A percentile compares a stretch with the other conserved stretches of the same genome.
Conservation (phyloP, 1,140 invertebrate species). For the Linepithema humile region DNA sequence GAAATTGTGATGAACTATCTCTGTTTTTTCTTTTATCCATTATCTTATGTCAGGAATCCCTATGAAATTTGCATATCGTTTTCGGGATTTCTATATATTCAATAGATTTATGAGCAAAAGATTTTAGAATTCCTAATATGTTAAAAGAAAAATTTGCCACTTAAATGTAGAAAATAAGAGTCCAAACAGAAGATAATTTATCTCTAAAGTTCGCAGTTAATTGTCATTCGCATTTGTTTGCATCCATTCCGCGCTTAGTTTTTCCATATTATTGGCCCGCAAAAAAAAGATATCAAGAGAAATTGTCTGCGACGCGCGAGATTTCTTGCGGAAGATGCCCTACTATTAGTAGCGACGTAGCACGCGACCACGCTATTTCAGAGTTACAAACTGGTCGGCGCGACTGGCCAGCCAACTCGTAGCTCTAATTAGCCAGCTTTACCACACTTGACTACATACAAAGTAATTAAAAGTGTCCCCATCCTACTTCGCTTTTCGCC, state of each 20-base stretch:
- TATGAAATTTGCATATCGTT: not conserved
- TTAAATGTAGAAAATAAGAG: too few relatives aligned
- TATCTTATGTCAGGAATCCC: not conserved
- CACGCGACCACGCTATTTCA: slow-evolving; percentile 56
- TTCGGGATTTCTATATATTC: not conserved
- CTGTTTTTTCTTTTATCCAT: not conserved
- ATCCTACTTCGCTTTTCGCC: slow-evolving; percentile 13
- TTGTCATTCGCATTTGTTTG: not conserved
- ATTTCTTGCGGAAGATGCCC: slow-evolving; percentile 23
- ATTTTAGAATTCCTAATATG: too few relatives aligned
- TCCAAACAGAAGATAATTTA: too few relatives aligned
- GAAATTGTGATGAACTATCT: not conserved
- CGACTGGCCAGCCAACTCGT: slow-evolving; percentile 59
- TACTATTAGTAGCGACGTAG: slow-evolving; percentile 12
- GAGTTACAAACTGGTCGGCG: slow-evolving; percentile 56
- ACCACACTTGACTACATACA: slow-evolving; percentile 57
- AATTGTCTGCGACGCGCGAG: slow-evolving; percentile 32
- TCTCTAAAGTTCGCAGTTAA: not conserved
- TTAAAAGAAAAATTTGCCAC: too few relatives aligned
- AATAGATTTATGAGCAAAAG: too few relatives aligned
- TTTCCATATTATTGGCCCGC: not conserved
- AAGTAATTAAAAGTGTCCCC: slow-evolving; percentile 61
- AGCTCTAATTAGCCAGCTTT: slow-evolving; percentile 69
- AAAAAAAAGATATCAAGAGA: slow-evolving; percentile 25
- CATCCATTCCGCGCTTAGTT: not conserved